phyloP scores from a whole-genome alignment of 2,113 vertebrate genomes.

The Chaetorhynchus papuensis region DNA sequence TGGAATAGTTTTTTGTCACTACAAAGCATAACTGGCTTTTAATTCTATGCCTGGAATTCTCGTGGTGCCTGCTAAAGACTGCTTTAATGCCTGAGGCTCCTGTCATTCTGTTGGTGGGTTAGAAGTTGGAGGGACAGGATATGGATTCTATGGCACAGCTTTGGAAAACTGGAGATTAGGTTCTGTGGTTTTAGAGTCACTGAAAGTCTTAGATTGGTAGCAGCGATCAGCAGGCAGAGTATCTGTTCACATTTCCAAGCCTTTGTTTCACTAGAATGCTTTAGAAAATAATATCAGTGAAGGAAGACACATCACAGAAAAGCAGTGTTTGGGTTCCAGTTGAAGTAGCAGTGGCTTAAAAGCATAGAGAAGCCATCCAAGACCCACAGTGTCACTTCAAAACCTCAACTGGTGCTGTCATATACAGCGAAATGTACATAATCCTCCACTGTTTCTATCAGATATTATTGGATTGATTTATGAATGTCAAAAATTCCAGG shows the following conservation, averaged over 20 bases:
- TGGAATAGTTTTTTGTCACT: background rate
- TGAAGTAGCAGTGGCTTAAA: background rate
- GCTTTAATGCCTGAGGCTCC: background rate
- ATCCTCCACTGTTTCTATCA: background rate
- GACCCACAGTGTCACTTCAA: background rate
- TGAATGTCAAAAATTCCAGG: background rate
- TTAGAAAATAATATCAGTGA: background rate
- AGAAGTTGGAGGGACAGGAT: background rate
- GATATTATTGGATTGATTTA: constrained; percentile 11
- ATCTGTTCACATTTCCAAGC: background rate
- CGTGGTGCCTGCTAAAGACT: background rate
- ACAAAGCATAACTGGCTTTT: constrained; percentile 4
- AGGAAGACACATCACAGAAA: background rate
- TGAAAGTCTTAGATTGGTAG: background rate
- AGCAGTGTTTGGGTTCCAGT: background rate
- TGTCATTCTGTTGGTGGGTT: background rate
- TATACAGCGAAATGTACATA: background rate
- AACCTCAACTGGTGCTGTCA: background rate
- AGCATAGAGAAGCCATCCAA: background rate
- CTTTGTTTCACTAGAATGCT: background rate
- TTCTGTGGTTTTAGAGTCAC: background rate
- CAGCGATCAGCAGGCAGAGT: background rate
- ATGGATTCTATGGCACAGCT: background rate
- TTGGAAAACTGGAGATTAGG: background rate
- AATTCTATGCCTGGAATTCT: background rate